Evolutionary conservation across 2,113 vertebrate species (phyloP).

Genomic region (Marmota monax): DNA sequence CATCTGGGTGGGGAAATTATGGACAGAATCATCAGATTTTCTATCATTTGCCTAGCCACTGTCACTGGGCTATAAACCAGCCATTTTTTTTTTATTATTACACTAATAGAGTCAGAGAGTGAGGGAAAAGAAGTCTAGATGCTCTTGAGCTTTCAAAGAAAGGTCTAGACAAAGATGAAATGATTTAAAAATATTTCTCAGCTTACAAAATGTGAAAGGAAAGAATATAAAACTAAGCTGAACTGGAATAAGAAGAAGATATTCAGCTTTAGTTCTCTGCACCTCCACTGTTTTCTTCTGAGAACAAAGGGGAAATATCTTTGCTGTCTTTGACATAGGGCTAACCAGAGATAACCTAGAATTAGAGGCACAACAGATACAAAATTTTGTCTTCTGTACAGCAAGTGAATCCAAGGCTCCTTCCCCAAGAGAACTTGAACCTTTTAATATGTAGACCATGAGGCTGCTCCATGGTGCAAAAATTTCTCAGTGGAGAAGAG

Average conservation of each 20-base stretch:
- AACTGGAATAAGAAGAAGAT: neutral
- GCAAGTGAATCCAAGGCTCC: neutral
- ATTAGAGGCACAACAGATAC: neutral
- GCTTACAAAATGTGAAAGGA: constrained; percentile 39
- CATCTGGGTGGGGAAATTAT: neutral
- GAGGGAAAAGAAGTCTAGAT: neutral
- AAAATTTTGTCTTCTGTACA: constrained; percentile 1
- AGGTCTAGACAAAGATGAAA: constrained; percentile 29
- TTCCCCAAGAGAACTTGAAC: neutral
- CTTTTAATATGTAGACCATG: constrained; percentile 6
- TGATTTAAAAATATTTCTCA: constrained; percentile 33
- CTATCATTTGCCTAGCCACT: neutral
- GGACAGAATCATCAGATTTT: neutral
- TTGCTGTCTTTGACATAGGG: constrained; percentile 35
- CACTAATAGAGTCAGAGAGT: neutral
- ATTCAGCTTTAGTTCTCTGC: constrained; percentile 41
- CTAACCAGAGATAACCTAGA: constrained; percentile 32
- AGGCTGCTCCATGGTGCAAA: neutral
- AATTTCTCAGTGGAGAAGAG: constrained; percentile 51
- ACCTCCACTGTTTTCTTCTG: constrained; percentile 25
- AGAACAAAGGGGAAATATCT: neutral
- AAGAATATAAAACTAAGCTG: constrained; percentile 3
- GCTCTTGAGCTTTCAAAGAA: constrained; percentile 25
- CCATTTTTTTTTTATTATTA: neutral
- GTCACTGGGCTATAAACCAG: neutral